Conservation (phyloP, 2,113 vertebrate species). For the Galbula dea region DNA sequence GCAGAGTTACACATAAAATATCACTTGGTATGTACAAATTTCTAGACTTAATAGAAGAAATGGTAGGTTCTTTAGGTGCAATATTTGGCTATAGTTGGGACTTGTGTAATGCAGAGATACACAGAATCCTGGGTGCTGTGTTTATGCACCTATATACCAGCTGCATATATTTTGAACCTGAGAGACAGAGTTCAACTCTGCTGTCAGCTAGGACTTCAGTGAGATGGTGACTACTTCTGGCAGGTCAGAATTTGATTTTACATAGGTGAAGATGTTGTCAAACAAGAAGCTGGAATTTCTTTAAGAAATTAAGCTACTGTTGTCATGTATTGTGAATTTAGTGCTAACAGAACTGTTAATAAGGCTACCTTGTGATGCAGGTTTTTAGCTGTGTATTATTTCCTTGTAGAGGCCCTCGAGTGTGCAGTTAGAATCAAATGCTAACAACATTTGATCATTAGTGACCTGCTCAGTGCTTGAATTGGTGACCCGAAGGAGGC, state of each 20-base stretch:
- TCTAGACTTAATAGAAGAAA: not conserved
- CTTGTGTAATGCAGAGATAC: not conserved
- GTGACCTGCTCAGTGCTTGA: not conserved
- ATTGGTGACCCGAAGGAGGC: not conserved
- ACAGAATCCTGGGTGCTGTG: not conserved
- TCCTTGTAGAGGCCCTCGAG: not conserved
- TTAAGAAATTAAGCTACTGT: not conserved
- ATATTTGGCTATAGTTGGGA: not conserved
- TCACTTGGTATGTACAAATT: not conserved
- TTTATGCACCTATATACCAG: too few species aligned
- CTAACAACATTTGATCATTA: slow-evolving; percentile 34
- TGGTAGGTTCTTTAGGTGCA: not conserved
- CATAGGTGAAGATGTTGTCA: not conserved
- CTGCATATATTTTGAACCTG: not conserved
- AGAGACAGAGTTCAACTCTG: not conserved
- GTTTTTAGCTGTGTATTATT: not conserved
- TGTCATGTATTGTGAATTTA: not conserved
- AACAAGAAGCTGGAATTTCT: not conserved
- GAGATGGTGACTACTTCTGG: not conserved
- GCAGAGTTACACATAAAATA: not conserved
- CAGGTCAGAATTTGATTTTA: not conserved
- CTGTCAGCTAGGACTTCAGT: not conserved
- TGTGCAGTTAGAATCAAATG: not conserved
- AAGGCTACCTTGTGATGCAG: not conserved
- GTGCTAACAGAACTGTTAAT: not conserved